These are phyloP conservation scores for Callimorpha dominula DNA, from an alignment of 2,888 invertebrate species.

Conservation along the genomic window DNA sequence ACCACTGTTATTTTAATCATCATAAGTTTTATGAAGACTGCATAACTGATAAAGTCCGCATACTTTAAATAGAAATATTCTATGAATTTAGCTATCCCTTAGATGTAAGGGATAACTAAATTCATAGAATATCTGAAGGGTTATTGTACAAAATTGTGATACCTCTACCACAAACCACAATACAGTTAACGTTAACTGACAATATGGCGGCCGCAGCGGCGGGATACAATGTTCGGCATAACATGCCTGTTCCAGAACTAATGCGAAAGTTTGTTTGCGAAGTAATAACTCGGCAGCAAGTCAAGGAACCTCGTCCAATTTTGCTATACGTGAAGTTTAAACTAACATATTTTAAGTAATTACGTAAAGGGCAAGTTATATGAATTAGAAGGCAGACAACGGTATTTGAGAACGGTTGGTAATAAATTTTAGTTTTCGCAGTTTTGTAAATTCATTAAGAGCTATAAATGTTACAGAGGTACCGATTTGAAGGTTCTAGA, in stretches of 20 bases:
- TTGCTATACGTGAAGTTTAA: conserved; percentile 14
- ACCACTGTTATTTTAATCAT: too few species aligned
- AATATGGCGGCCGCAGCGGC: background rate
- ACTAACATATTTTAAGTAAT: conserved; percentile 16
- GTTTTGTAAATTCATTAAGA: background rate
- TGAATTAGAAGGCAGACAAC: conserved; percentile 5
- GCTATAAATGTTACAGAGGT: too few species aligned
- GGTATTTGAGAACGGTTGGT: background rate
- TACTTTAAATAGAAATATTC: too few species aligned
- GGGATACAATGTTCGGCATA: conserved; percentile 9
- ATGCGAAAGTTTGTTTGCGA: conserved; percentile 21
- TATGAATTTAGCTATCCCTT: too few species aligned
- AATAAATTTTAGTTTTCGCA: background rate
- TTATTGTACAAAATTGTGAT: background rate
- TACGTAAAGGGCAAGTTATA: conserved; percentile 5
- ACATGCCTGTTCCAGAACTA: conserved; percentile 13
- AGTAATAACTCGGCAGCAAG: conserved; percentile 25
- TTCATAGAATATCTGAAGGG: too few species aligned
- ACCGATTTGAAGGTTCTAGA: too few species aligned
- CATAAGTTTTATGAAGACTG: too few species aligned
- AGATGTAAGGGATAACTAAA: too few species aligned
- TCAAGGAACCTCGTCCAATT: conserved; percentile 21
- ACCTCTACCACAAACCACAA: background rate
- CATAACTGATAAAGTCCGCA: too few species aligned
- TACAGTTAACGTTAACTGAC: background rate